Conservation (phyloP, 1,140 invertebrate genomes). For the Colletes latitarsis region DNA sequence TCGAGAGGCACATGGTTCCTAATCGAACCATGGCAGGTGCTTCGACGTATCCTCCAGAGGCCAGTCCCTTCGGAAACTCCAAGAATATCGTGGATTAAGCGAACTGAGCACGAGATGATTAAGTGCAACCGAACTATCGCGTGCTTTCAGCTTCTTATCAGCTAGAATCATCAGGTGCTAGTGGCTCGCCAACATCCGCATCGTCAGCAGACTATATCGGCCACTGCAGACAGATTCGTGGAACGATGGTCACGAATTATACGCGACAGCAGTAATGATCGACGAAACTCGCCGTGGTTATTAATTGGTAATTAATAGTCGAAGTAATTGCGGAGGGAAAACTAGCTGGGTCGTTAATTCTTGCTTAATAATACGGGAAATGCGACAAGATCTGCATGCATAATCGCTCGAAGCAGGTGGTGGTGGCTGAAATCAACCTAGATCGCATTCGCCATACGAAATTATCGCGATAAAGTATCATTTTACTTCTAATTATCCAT, state of each 20-base stretch:
- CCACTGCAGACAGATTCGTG: background rate
- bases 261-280: slow-evolving; percentile 12
- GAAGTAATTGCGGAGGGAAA: slow-evolving; percentile 4
- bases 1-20: background rate
- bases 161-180: slow-evolving; percentile 1
- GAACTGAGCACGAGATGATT: background rate
- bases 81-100: background rate
- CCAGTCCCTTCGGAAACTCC: too few species aligned
- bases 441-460: background rate
- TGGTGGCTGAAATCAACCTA: background rate
- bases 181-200: slow-evolving; percentile 23
- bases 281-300: slow-evolving; percentile 13
- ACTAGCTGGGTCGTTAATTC: slow-evolving; percentile 23
- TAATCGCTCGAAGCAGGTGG: slow-evolving; percentile 26
- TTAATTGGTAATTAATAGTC: slow-evolving; percentile 30
- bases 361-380: slow-evolving; percentile 42
- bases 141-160: slow-evolving; percentile 28
- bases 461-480: too few species aligned
- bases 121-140: slow-evolving; percentile 34
- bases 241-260: slow-evolving; percentile 5
- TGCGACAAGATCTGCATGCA: slow-evolving; percentile 44
- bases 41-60: background rate
- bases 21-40: slow-evolving; percentile 14
- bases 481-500: too few species aligned
- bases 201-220: slow-evolving; percentile 25